These are phyloP conservation scores for Hofmannophila pseudospretella DNA, from an alignment of 2,888 invertebrate genomes.

Conservation along the genomic window DNA sequence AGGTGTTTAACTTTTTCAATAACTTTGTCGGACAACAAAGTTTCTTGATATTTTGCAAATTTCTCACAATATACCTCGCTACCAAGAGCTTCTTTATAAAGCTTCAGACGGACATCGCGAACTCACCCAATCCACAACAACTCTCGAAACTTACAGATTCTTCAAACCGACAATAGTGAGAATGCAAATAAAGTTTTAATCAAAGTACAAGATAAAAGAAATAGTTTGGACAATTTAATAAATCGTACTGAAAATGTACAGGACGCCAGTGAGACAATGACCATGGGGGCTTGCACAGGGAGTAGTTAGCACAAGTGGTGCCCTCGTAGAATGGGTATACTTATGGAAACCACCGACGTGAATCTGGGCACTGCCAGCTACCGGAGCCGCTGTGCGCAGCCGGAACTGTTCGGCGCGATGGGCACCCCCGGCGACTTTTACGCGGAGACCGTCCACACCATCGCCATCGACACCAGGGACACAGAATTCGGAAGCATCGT, in stretches of 20 bases:
- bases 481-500: conserved; percentile 64
- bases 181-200: conserved; percentile 11
- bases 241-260: conserved; percentile 27
- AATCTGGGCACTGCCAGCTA: conserved; percentile 60
- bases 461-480: conserved; percentile 62
- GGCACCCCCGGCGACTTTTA: conserved; percentile 54
- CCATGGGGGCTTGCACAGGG: conserved; percentile 36
- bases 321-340: conserved; percentile 72
- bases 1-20: not conserved
- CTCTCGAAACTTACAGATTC: conserved; percentile 17
- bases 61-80: not conserved
- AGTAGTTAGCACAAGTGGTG: conserved; percentile 39
- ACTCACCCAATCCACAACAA: conserved; percentile 25
- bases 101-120: conserved; percentile 20
- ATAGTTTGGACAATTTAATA: conserved; percentile 11
- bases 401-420: conserved; percentile 56
- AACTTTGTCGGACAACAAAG: not conserved
- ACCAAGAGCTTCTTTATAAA: not conserved
- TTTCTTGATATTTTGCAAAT: not conserved
- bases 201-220: conserved; percentile 7
- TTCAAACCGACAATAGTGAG: not conserved
- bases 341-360: conserved; percentile 68
- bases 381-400: conserved; percentile 42
- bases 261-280: conserved; percentile 38
- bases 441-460: conserved; percentile 55